These are phyloP conservation scores for Brachymystax lenok DNA, from an alignment of 2,797 vertebrate species.

Conservation along the genomic window DNA sequence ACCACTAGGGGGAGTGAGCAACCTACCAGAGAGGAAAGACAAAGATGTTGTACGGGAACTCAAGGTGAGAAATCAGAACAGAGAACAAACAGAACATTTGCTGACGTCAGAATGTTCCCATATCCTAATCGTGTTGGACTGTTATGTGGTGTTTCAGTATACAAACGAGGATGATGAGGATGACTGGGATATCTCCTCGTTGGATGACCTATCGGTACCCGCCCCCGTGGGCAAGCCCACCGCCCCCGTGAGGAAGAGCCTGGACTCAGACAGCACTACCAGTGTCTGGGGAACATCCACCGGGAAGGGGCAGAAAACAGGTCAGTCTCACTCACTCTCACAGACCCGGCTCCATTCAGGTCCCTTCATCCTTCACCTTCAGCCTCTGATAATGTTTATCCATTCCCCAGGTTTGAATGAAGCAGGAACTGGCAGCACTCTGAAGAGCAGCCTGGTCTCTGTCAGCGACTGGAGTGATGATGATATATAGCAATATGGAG, in stretches of 20 bases:
- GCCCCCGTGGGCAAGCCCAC: constrained; percentile 63
- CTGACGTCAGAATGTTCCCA: background rate
- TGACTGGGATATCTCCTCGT: constrained; percentile 85
- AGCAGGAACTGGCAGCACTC: constrained; percentile 81
- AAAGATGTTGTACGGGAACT: constrained; percentile 67
- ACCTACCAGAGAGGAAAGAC: constrained; percentile 61
- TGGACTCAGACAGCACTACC: constrained; percentile 72
- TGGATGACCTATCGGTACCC: constrained; percentile 80
- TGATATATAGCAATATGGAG: constrained; percentile 61
- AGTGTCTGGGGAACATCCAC: constrained; percentile 80
- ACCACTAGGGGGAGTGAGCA: constrained; percentile 68
- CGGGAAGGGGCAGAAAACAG: constrained; percentile 70
- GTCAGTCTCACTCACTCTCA: constrained; percentile 33
- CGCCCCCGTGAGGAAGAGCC: constrained; percentile 67
- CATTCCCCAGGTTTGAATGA: constrained; percentile 76
- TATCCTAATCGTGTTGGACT: background rate
- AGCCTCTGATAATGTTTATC: background rate
- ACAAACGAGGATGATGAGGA: constrained; percentile 75
- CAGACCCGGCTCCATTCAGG: background rate
- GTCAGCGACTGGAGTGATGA: constrained; percentile 90
- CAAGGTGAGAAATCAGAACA: constrained; percentile 59
- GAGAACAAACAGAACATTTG: background rate
- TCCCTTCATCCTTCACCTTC: background rate
- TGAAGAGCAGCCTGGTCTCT: constrained; percentile 87
- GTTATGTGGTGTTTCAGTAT: constrained; percentile 63